phyloP scores from a whole-genome alignment of 2,888 invertebrate species.

The Cephonodes hylas region DNA sequence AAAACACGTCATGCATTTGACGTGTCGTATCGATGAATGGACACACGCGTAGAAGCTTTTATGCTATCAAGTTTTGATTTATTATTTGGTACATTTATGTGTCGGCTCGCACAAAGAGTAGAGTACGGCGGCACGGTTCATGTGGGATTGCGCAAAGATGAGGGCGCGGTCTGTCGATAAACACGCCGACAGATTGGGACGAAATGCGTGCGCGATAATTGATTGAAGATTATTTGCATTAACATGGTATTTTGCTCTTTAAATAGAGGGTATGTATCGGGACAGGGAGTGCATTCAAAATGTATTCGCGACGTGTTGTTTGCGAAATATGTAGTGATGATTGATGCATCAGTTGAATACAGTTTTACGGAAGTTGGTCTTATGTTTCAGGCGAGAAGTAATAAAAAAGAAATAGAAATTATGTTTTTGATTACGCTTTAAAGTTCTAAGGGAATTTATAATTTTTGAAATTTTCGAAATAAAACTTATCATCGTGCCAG shows the following conservation, averaged over 20 bases:
- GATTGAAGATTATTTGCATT: neutral
- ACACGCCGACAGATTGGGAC: slow-evolving; percentile 5
- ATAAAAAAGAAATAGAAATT: too few species aligned
- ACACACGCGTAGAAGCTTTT: slow-evolving; percentile 28
- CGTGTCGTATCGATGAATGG: slow-evolving; percentile 16
- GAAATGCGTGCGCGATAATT: neutral
- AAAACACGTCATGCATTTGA: too few species aligned
- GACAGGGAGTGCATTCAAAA: too few species aligned
- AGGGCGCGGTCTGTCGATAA: neutral
- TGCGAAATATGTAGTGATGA: too few species aligned
- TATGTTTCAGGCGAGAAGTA: too few species aligned
- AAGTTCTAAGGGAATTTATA: too few species aligned
- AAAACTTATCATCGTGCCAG: too few species aligned
- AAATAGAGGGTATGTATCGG: neutral
- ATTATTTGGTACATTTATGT: slow-evolving; percentile 21
- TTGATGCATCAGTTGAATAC: too few species aligned
- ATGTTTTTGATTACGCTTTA: too few species aligned
- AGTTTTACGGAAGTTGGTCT: too few species aligned
- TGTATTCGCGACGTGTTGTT: too few species aligned
- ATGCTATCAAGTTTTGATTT: slow-evolving; percentile 30
- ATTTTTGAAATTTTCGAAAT: too few species aligned
- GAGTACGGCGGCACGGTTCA: slow-evolving; percentile 5
- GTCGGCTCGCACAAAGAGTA: slow-evolving; percentile 20
- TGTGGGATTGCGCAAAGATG: slow-evolving; percentile 21
- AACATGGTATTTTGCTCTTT: neutral